Percentiles rank a stretch among this genome's conserved stretches.
Evolutionary conservation across 1,140 invertebrate species (phyloP).

Genomic region (Musca vetustissima): DNA sequence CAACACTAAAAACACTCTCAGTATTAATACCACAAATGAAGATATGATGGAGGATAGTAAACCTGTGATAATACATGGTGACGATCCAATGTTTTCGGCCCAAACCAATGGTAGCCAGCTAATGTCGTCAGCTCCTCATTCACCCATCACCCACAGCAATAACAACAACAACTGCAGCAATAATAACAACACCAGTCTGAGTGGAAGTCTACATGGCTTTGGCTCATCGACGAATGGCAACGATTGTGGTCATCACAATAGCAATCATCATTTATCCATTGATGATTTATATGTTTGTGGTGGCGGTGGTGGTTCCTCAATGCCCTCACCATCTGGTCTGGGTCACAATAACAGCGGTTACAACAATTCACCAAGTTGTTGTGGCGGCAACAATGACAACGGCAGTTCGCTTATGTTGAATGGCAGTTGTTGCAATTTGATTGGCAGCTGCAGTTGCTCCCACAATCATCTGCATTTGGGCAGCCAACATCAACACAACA

Average conservation of each 20-base stretch:
- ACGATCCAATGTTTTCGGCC: constrained; percentile 64
- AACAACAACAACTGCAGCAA: neutral
- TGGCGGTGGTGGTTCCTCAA: constrained; percentile 8
- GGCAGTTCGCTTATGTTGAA: too few relatives aligned
- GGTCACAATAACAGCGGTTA: constrained; percentile 1
- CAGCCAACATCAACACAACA: constrained; percentile 3
- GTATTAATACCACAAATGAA: constrained; percentile 68
- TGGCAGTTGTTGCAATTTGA: constrained; percentile 17
- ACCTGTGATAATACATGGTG: constrained; percentile 66
- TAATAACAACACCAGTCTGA: neutral
- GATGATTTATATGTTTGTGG: constrained; percentile 23
- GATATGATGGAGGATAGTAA: constrained; percentile 81
- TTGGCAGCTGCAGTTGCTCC: neutral
- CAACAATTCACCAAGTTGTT: too few relatives aligned
- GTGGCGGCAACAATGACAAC: too few relatives aligned
- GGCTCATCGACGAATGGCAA: constrained; percentile 2
- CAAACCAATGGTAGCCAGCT: constrained; percentile 41
- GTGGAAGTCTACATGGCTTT: neutral
- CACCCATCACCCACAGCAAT: constrained; percentile 43
- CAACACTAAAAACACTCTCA: constrained; percentile 55
- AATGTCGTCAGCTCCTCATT: constrained; percentile 60
- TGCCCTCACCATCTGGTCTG: neutral
- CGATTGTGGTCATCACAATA: constrained; percentile 23
- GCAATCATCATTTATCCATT: constrained; percentile 16
- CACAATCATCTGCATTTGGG: neutral